Base-by-base conservation (phyloP, 2,888 invertebrate genomes). In the Diarsia brunnea region DNA sequence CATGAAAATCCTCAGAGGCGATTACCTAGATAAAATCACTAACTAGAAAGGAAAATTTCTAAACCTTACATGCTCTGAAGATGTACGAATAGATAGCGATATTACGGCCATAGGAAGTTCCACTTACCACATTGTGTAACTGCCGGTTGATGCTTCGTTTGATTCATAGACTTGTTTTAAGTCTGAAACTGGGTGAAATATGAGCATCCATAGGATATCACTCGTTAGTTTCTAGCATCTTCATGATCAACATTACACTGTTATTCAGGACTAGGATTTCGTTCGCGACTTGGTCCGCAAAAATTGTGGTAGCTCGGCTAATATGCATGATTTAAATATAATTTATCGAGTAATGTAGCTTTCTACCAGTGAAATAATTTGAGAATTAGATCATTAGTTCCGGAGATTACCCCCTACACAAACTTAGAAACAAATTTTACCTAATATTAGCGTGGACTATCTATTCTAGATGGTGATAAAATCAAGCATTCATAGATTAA, bases 111-210 rank as follows among this genome's bases (percentile, higher is more conserved):
- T 49, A 78, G 81, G 81, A 80, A 80, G 66, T 65, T 27, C 78
- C 60, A 80, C 78, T 80, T 78, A 73, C 24, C 47, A 24, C 31
- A 73, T 55, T 78, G 74, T 72, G 65, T 24, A 73, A 80, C 66
- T 67, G 49, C 81, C 78, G 74, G 81, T 16, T 27, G 21, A 45
- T 45, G 60, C 47, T 65, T 4, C 14, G 47, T 53, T 79, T 71
- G 63, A 47, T 79, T 45, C 55, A 61, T 47, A 31, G 27, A 19
- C 27, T n/a, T 14, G 61, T 14, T 14, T 38, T 79, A 24, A n/a
- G 47, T 21, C 79, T 64, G 55, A 31, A 79, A 49, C 43, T 43
- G 53, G 38, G 70, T 70, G 53, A 70, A 38, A 63, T 53, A 63
- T 43, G 27, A 19, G 19, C 67, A 21, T 58, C n/a, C 67, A 27